Evolutionary conservation across 2,888 invertebrate genomes (phyloP).

Genomic region (Cerceris rybyensis): DNA sequence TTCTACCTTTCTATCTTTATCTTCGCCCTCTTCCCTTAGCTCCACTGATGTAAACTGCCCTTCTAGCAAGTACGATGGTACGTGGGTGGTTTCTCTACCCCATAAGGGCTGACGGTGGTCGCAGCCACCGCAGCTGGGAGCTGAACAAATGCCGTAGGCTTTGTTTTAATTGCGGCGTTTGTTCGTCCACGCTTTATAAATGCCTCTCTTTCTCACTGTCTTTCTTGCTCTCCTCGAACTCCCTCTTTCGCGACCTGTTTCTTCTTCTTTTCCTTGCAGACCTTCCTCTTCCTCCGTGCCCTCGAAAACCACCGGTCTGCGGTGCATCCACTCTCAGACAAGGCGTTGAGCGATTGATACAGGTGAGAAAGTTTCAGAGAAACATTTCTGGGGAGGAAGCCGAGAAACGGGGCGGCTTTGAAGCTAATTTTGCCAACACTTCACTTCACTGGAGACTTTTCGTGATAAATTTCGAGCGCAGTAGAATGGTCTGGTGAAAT

Average conservation of each 20-base stretch:
- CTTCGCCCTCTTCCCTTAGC: background rate
- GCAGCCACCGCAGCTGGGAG: slow-evolving; percentile 32
- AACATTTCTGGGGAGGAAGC: background rate
- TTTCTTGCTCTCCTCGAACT: slow-evolving; percentile 50
- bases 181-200: slow-evolving; percentile 70
- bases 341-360: slow-evolving; percentile 13
- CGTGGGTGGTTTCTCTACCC: slow-evolving; percentile 36
- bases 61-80: slow-evolving; percentile 1
- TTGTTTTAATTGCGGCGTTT: slow-evolving; percentile 76
- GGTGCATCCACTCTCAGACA: slow-evolving; percentile 14
- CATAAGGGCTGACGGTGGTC: slow-evolving; percentile 32
- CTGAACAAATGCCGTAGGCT: slow-evolving; percentile 73
- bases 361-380: slow-evolving; percentile 8
- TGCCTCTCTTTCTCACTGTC: slow-evolving; percentile 50
- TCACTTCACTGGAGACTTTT: too few species aligned
- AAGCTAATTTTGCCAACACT: too few species aligned
- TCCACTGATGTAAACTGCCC: slow-evolving; percentile 25
- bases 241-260: slow-evolving; percentile 37
- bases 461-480: too few species aligned
- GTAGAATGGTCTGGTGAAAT: too few species aligned
- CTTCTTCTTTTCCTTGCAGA: slow-evolving; percentile 11
- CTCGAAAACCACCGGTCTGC: background rate
- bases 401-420: background rate
- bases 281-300: background rate
- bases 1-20: background rate